A percentile compares a stretch with the other conserved stretches of the same genome.
These are phyloP conservation scores for Drosophila prosaltans DNA, from an alignment of 1,140 invertebrate species.

Conservation along the genomic window DNA sequence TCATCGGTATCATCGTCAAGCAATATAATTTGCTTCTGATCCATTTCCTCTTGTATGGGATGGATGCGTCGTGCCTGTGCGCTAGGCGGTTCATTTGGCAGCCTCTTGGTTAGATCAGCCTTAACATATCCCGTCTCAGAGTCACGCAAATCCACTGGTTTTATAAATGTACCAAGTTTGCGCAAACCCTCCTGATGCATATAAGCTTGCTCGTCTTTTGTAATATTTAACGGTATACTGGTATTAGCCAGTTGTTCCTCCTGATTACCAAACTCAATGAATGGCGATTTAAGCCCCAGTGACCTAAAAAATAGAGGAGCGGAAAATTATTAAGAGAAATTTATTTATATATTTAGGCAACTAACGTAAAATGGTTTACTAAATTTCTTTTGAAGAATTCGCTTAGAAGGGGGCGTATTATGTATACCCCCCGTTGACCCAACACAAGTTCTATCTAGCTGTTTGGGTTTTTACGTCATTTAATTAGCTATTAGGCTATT, in stretches of 20 bases:
- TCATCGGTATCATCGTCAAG: slow-evolving; percentile 81
- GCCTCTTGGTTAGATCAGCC: slow-evolving; percentile 70
- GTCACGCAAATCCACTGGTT: slow-evolving; percentile 76
- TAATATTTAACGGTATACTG: slow-evolving; percentile 78
- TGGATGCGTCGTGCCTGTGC: slow-evolving; percentile 54
- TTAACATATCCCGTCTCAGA: slow-evolving; percentile 75
- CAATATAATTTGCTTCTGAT: slow-evolving; percentile 79
- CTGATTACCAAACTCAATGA: slow-evolving; percentile 77
- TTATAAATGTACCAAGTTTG: slow-evolving; percentile 79
- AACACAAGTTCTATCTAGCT: no score
- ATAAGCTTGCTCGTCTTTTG: slow-evolving; percentile 75
- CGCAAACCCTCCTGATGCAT: slow-evolving; percentile 79
- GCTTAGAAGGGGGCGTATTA: no score
- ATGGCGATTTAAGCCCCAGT: slow-evolving; percentile 77
- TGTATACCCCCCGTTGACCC: no score
- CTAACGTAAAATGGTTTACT: no score
- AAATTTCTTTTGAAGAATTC: no score
- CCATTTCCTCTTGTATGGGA: slow-evolving; percentile 80
- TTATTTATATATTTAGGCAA: no score
- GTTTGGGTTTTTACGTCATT: neutral
- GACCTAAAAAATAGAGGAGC: slow-evolving; percentile 52
- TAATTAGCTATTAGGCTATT: neutral
- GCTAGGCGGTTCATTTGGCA: slow-evolving; percentile 40
- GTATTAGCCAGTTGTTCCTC: slow-evolving; percentile 74
- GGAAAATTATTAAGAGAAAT: neutral